Conservation (phyloP, 1,140 invertebrate species). For the Heliconius hermathena region DNA sequence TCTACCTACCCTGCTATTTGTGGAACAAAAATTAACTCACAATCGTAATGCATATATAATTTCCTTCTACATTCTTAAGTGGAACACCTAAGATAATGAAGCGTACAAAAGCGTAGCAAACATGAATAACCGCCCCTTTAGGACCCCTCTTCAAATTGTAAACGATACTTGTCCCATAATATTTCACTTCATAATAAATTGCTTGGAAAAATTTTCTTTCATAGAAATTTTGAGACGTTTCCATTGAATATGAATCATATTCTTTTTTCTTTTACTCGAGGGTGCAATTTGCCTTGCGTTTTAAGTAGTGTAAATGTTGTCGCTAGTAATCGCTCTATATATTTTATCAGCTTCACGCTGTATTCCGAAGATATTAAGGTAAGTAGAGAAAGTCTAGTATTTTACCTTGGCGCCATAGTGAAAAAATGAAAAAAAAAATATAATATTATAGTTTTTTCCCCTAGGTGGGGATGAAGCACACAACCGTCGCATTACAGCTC, state of each 20-base stretch:
- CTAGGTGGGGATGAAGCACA: too few species aligned
- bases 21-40: too few species aligned
- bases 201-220: slow-evolving; percentile 10
- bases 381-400: too few species aligned
- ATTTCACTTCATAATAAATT: slow-evolving; percentile 22
- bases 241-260: slow-evolving; percentile 4
- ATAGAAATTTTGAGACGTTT: slow-evolving; percentile 1
- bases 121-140: slow-evolving; percentile 16
- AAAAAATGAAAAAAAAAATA: too few species aligned
- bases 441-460: too few species aligned
- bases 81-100: slow-evolving; percentile 9
- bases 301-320: neutral
- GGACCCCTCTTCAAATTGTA: slow-evolving; percentile 22
- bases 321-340: too few species aligned
- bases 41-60: neutral
- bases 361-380: too few species aligned
- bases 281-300: neutral
- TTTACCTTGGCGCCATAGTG: too few species aligned
- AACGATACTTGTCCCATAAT: slow-evolving; percentile 21
- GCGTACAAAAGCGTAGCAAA: neutral
- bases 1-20: too few species aligned
- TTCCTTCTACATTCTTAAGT: neutral
- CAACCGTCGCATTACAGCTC: too few species aligned
- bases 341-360: too few species aligned
- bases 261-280: neutral